Base-by-base conservation (phyloP, 2,113 vertebrate species). In the Hemibagrus wyckioides region DNA sequence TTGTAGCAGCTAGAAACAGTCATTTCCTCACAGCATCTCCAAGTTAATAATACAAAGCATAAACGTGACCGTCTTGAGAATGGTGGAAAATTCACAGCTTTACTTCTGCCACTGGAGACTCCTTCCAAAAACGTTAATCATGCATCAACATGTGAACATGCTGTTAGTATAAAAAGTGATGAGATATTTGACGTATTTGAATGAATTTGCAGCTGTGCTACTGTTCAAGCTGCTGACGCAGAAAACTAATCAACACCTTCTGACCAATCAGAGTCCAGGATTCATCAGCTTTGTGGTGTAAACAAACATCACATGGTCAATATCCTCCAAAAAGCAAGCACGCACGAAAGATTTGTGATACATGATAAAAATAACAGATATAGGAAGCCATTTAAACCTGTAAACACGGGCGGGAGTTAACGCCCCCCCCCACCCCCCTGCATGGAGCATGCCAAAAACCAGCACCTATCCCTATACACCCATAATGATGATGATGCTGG, bases 401-500 rank as follows among this genome's bases (percentile, higher is more conserved):
- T 25, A 25, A 5, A 44, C 82, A 63, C 23, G 6, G 3, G 52
- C 87, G 36, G 36, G 23, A 86, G 57, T 77, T n/a, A 86, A 86
- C 83, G 67, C 80, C 83, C 44, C 44, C 80, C 83, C 44, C 44
- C 44, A 48, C 9, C 44, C 87, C 87, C 83, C 4, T 41, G 56
- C 71, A 48, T 48, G 21, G 69, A 4, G 69, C 69, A 25, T 21
- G 13, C 14, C 65, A 63, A n/a, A n/a, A 2, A n/a, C 59, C 8
- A 25, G 7, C 28, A 9, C 17, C 59, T 15, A 15, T 1, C 39
- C 0, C 14, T 39, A 41, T 5, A 73, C 33, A 25, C 19, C 1
- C 71, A 13, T 75, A 39, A 44, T 1, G 39, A 9, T 69, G 65
- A 19, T 28, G 41, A 2, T n/a, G 11, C 9, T n/a, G 11, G 59